Conservation (phyloP, 2,113 vertebrate species). For the Thunnus thynnus region DNA sequence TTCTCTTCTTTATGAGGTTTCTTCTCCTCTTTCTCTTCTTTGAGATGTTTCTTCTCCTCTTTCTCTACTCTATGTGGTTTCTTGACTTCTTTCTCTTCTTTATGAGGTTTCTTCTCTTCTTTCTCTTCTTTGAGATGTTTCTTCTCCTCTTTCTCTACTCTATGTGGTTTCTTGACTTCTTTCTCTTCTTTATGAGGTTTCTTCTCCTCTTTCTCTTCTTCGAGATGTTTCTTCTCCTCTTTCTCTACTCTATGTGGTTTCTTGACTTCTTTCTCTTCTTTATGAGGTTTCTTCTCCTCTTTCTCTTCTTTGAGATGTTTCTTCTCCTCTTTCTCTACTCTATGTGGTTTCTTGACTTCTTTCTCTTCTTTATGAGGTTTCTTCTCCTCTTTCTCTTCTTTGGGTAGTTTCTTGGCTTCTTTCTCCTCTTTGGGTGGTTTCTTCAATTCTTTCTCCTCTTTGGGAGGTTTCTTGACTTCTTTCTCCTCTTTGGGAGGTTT, state of each 20-base stretch:
- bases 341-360: neutral
- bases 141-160: neutral
- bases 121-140: neutral
- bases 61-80: neutral
- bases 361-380: neutral
- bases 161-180: constrained; percentile 18
- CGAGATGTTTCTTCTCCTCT: neutral
- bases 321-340: constrained; percentile 1
- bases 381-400: neutral
- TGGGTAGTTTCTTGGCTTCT: neutral
- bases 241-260: neutral
- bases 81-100: neutral
- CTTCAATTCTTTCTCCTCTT: neutral
- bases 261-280: neutral
- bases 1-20: neutral
- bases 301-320: neutral
- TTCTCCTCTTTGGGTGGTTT: neutral
- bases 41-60: neutral
- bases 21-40: neutral
- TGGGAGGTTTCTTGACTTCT: neutral
- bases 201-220: neutral
- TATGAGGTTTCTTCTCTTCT: neutral
- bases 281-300: neutral
- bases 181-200: neutral
- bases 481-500: neutral